A percentile compares a stretch with the other conserved stretches of the same genome.
These are phyloP conservation scores for Imbricaverruca yamaguchii DNA, from an alignment of 2,888 invertebrate genomes.

Conservation along the genomic window DNA sequence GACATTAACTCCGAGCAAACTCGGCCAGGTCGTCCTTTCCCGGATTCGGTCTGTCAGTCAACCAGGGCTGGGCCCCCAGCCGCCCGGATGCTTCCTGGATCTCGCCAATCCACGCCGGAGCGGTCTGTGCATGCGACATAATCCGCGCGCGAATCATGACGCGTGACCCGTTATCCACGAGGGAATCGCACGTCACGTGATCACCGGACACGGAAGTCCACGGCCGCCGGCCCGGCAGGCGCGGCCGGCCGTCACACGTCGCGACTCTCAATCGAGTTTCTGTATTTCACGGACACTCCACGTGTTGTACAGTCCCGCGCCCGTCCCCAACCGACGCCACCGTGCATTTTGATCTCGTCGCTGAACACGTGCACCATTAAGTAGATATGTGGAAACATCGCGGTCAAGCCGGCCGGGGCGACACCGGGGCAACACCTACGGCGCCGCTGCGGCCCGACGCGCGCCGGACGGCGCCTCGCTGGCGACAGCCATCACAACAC, in stretches of 20 bases:
- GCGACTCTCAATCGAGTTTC: neutral
- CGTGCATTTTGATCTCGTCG: neutral
- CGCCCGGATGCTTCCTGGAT: too few relatives aligned
- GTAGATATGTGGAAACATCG: neutral
- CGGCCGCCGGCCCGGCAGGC: too few relatives aligned
- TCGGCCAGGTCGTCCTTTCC: too few relatives aligned
- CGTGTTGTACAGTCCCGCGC: neutral
- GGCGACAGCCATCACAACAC: neutral
- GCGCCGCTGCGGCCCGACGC: neutral
- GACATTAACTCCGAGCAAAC: too few relatives aligned
- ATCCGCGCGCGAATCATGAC: too few relatives aligned
- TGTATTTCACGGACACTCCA: neutral
- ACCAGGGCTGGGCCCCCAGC: too few relatives aligned
- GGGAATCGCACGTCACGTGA: too few relatives aligned
- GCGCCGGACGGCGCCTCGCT: neutral
- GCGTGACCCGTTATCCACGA: too few relatives aligned
- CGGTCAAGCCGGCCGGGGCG: neutral
- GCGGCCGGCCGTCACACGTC: neutral
- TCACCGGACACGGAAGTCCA: too few relatives aligned
- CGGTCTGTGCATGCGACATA: too few relatives aligned
- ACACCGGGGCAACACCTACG: neutral
- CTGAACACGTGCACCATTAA: neutral
- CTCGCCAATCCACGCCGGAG: too few relatives aligned
- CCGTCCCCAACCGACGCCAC: neutral
- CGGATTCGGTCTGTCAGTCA: too few relatives aligned